Base-by-base conservation (phyloP, 2,797 vertebrate genomes). In the Lagodon rhomboides region DNA sequence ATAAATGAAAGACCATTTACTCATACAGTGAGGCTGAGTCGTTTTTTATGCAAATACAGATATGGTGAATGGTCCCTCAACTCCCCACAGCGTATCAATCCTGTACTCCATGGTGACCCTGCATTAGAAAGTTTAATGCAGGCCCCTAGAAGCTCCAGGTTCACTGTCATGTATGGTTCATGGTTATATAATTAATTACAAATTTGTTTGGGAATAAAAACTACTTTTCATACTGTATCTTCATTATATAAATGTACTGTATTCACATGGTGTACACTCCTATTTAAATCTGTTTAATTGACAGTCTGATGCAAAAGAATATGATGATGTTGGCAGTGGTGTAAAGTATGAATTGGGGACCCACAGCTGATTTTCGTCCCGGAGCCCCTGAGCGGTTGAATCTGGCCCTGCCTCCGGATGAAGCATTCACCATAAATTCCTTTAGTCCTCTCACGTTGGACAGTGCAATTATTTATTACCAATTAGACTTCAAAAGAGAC, bases 401-500 rank as follows among this genome's bases (percentile, higher is more conserved):
- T 68, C 3, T 0, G 3, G 9, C 4, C 30, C 20, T 18, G 22
- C 23, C 38, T 68, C 20, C 6, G 0, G 46, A 56, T 55, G 20
- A 82, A 61, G 20, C 1, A 47, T 72, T 59, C 3, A 58, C 55
- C 4, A 8, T 22, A 15, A 7, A 43, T 34, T 23, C 22, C 27
- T n/a, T 17, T 41, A 38, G 41, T 55, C n/a, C 6, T 50, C 0
- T 56, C 0, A 64, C 47, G 47, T 55, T 44, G 16, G 8, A 41
- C 15, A 12, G 56, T 30, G 30, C 20, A 62, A 47, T 50, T 5
- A 51, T 73, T 74, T 64, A 65, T 63, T 71, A 74, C 71, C 58
- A 66, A n/a, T 44, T 47, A 8, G 50, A 75, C 38, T 27, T 79
- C 38, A 74, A 55, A 75, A 50, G 56, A 73, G 47, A 73, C 58